Evolutionary conservation across 2,113 vertebrate genomes (phyloP).

Genomic region (Brachypteracias leptosomus): DNA sequence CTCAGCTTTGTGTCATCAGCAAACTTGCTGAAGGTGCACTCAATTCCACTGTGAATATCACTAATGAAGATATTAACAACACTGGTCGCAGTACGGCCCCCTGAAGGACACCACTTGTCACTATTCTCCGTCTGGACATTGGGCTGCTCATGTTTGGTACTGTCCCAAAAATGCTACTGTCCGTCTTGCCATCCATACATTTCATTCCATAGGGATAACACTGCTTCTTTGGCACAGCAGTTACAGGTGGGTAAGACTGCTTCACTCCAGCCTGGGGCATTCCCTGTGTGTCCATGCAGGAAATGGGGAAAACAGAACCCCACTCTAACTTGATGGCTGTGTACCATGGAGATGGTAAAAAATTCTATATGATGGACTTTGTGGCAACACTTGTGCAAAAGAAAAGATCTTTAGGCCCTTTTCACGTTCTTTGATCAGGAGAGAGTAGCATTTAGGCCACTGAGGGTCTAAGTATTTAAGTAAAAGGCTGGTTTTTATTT

Average conservation of each 20-base stretch:
- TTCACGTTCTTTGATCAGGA: fast-evolving
- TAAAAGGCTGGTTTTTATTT: neutral
- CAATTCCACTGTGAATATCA: too few species aligned
- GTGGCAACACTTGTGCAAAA: fast-evolving
- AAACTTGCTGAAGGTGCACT: too few species aligned
- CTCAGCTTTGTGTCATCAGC: too few species aligned
- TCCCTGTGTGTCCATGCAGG: fast-evolving
- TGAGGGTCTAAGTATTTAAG: neutral
- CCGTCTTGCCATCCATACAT: fast-evolving
- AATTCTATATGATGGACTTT: fast-evolving
- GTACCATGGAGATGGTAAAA: neutral
- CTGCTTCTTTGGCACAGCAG: fast-evolving
- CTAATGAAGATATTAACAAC: too few species aligned
- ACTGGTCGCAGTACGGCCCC: too few species aligned
- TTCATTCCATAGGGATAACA: fast-evolving
- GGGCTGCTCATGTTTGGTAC: fast-evolving
- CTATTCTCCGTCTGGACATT: too few species aligned
- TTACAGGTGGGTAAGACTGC: fast-evolving
- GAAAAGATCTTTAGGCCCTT: neutral
- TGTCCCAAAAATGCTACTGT: fast-evolving
- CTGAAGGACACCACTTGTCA: too few species aligned
- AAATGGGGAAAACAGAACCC: fast-evolving
- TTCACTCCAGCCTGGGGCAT: fast-evolving
- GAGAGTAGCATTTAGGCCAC: neutral
- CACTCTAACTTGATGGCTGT: fast-evolving